These are phyloP conservation scores for Delia radicum DNA, from an alignment of 1,140 invertebrate species.

Conservation along the genomic window DNA sequence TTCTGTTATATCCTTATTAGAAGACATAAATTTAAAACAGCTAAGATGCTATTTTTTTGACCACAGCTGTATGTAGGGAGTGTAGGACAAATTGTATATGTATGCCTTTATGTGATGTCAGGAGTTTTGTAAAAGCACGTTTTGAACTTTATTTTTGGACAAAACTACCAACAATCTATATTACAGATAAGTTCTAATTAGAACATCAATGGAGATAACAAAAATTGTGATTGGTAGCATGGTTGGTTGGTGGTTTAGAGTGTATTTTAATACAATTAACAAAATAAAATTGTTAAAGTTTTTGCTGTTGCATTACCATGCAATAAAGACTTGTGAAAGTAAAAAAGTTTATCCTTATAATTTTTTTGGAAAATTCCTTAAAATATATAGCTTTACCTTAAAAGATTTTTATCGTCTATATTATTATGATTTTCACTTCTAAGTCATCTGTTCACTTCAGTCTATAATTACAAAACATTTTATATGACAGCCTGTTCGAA, in stretches of 20 bases:
- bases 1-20: too few species aligned
- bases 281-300: not conserved
- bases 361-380: not conserved
- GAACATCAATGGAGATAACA: not conserved
- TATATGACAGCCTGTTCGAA: not conserved
- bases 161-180: too few species aligned
- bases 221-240: not conserved
- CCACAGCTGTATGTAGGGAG: not conserved
- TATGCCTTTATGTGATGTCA: not conserved
- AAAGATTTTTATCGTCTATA: not conserved
- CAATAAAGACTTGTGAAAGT: too few species aligned
- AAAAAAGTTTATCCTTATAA: too few species aligned
- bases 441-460: not conserved
- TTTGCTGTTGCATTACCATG: not conserved
- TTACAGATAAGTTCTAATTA: not conserved
- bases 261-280: not conserved
- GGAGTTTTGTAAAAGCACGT: too few species aligned
- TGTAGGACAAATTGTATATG: not conserved
- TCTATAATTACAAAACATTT: not conserved
- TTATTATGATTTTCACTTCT: not conserved
- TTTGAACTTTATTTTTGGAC: too few species aligned
- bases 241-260: not conserved
- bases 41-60: too few species aligned
- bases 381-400: not conserved
- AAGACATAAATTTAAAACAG: too few species aligned